Evolutionary conservation across 1,140 invertebrate genomes (phyloP).

Genomic region (Conopomorpha cramerella): DNA sequence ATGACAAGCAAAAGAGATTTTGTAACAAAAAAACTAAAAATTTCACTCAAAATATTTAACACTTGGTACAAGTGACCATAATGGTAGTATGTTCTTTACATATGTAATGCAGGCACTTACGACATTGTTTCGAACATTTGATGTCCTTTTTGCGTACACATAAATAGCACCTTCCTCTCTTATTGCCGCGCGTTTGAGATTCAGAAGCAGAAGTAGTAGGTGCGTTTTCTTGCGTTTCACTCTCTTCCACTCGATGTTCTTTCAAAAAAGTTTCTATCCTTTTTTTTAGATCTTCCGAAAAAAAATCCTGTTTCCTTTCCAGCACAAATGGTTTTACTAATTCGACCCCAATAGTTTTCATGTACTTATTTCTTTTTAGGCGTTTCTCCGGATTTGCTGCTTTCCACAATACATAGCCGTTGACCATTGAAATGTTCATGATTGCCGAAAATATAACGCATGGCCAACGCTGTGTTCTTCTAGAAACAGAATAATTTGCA

Average conservation of each 20-base stretch:
- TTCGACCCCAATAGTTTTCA: slow-evolving; percentile 5
- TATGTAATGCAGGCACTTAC: background rate
- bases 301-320: no score
- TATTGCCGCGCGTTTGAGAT: no score
- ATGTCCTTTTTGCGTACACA: no score
- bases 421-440: slow-evolving; percentile 21
- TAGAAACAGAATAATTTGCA: slow-evolving; percentile 17
- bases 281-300: no score
- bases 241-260: no score
- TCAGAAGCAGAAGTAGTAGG: no score
- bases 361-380: slow-evolving; percentile 3
- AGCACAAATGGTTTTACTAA: no score
- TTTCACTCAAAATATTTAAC: background rate
- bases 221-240: no score
- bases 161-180: no score
- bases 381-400: slow-evolving; percentile 4
- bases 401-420: slow-evolving; percentile 7
- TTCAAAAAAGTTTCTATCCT: background rate
- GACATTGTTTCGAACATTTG: no score
- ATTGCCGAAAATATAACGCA: slow-evolving; percentile 21
- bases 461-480: slow-evolving; percentile 24
- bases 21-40: background rate
- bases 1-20: background rate
- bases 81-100: no score
- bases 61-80: background rate